Evolutionary conservation across 2,797 vertebrate species (phyloP).

Genomic region (Crypturellus tataupa): DNA sequence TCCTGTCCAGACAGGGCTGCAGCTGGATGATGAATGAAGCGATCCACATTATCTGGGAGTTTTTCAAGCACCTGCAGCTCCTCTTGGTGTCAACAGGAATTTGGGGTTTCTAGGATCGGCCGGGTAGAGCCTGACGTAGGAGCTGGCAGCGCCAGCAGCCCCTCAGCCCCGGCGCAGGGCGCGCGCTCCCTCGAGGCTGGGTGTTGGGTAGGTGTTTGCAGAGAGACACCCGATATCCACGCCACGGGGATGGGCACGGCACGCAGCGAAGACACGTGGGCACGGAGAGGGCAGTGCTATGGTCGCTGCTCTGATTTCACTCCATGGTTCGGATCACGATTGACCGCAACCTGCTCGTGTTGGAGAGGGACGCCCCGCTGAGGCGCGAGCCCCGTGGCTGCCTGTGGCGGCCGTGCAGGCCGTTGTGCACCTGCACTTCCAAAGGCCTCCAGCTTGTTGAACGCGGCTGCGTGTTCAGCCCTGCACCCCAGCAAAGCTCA

Average conservation of each 20-base stretch:
- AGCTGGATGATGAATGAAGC: slow-evolving; percentile 42
- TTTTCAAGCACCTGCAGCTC: slow-evolving; percentile 61
- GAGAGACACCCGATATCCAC: no score
- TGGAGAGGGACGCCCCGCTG: neutral
- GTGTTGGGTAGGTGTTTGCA: neutral
- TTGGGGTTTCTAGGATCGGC: neutral
- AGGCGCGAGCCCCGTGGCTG: slow-evolving; percentile 38
- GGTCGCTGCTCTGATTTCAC: no score
- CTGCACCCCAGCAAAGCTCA: slow-evolving; percentile 48
- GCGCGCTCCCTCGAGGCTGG: neutral
- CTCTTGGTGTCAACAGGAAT: slow-evolving; percentile 35
- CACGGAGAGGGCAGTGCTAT: no score
- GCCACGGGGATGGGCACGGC: no score
- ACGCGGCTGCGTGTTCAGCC: slow-evolving; percentile 61
- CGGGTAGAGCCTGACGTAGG: slow-evolving; percentile 23
- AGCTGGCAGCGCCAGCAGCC: neutral
- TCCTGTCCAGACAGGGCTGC: slow-evolving; percentile 60
- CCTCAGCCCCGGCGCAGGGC: neutral
- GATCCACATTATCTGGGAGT: neutral
- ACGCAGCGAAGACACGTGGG: no score
- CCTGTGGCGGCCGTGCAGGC: slow-evolving; percentile 6
- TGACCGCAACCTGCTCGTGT: no score
- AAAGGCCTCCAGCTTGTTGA: slow-evolving; percentile 67
- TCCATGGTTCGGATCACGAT: no score
- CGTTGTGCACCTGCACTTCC: slow-evolving; percentile 58